phyloP scores from a whole-genome alignment of 2,888 invertebrate genomes.

The Apeira syringaria region DNA sequence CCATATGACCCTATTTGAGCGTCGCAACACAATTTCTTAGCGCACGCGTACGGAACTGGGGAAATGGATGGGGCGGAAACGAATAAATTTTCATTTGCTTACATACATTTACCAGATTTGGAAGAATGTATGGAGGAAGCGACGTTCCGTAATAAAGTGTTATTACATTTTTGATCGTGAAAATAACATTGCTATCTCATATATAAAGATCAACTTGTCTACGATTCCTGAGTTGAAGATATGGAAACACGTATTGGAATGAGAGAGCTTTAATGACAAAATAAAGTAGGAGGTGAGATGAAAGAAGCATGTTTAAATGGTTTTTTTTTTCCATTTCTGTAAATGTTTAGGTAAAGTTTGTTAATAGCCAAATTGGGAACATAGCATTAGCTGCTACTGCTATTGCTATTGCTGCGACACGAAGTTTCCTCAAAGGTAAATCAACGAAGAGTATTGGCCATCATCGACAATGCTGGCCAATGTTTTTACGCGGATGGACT shows the following conservation, averaged over 20 bases:
- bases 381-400: no score
- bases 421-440: no score
- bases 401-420: no score
- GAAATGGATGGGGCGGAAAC: conserved; percentile 41
- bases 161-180: conserved; percentile 35
- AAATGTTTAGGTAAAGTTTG: no score
- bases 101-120: conserved; percentile 44
- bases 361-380: no score
- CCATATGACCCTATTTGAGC: conserved; percentile 13
- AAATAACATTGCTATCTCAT: conserved; percentile 21
- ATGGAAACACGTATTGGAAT: conserved; percentile 6
- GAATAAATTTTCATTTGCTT: conserved; percentile 61
- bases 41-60: conserved; percentile 17
- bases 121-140: conserved; percentile 36
- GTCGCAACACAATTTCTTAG: conserved; percentile 28
- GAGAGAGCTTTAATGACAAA: no score
- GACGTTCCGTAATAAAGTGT: conserved; percentile 42
- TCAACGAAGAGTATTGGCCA: no score
- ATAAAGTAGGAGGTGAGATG: no score
- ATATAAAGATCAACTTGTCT: conserved; percentile 19
- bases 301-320: no score
- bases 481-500: no score
- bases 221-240: conserved; percentile 6
- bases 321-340: no score
- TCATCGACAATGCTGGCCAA: no score